Conservation (phyloP, 2,888 invertebrate genomes). For the Ellobium chinense region DNA sequence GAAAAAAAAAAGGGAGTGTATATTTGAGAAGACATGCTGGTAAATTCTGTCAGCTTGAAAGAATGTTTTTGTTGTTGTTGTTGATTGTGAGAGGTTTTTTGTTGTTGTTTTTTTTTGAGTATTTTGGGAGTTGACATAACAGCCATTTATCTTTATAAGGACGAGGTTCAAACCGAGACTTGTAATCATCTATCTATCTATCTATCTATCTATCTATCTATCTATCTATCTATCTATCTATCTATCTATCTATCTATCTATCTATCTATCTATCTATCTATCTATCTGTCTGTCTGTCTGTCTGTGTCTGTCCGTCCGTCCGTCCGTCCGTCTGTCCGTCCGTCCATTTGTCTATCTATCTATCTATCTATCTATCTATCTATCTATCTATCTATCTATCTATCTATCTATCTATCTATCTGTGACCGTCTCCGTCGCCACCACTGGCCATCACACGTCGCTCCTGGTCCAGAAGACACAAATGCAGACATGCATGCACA, state of each 20-base stretch:
- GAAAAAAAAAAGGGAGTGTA: too few species aligned
- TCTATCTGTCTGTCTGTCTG: constrained; percentile 1
- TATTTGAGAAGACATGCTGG: too few species aligned
- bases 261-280: constrained; percentile 4
- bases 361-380: background rate
- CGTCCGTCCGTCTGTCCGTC: background rate
- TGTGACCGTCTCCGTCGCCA: background rate
- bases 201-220: background rate
- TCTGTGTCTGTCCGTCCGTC: background rate
- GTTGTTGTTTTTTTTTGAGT: too few species aligned
- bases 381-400: background rate
- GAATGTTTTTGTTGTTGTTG: too few species aligned
- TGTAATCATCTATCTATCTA: background rate
- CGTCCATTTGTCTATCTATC: background rate
- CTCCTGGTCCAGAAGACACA: background rate
- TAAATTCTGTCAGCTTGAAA: too few species aligned
- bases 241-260: background rate
- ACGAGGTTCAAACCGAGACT: too few species aligned
- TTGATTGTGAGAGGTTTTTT: too few species aligned
- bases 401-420: background rate
- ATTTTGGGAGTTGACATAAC: too few species aligned
- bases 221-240: background rate
- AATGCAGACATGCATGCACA: background rate
- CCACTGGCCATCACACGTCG: background rate
- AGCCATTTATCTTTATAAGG: too few species aligned